Base-by-base conservation (phyloP, 2,113 vertebrate species). In the Aplodontia rufa region DNA sequence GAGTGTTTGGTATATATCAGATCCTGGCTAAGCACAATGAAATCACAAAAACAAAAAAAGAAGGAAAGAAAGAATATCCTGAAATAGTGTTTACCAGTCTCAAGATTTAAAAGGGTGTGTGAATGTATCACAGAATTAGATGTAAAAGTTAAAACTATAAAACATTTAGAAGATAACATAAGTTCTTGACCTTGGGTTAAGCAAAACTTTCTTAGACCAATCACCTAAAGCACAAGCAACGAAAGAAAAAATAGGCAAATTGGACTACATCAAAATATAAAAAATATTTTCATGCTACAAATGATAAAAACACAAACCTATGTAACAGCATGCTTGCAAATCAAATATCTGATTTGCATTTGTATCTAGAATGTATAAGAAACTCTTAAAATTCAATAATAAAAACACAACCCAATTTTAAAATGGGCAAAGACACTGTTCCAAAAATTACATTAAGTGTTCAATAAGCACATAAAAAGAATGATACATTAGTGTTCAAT, bases 341-440 rank as follows among this genome's bases (percentile, higher is more conserved):
- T 75, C 66, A 80, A 66, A 12, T 87, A 81, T 87, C 53, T 89
- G 49, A 94, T 71, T 74, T 88, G 68, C 66, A 85, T 19, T 87
- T 83, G 3, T 58, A 51, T 40, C 6, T 8, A 79, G 40, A 91
- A 82, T 86, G 35, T 58, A 37, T 74, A 84, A 92, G 40, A 24
- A 94, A 84, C 42, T 40, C 47, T 86, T 95, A 45, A 5, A 92
- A 49, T 22, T 55, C 64, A 94, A 30, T 71, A 91, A 80, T 62
- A 75, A 96, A 90, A 91, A 95, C 32, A 78, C 12, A 95, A 69
- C 17, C 30, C 53, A 93, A 66, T 86, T 94, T 58, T 45, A 90
- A 85, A 90, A 94, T 40, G 32, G 45, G 68, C 45, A 71, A 58
- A 92, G 30, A 68, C 45, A 80, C 30, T 68, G 76, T n/a, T 84